Evolutionary conservation across 2,888 invertebrate species (phyloP).

Genomic region (Cephus runcator): DNA sequence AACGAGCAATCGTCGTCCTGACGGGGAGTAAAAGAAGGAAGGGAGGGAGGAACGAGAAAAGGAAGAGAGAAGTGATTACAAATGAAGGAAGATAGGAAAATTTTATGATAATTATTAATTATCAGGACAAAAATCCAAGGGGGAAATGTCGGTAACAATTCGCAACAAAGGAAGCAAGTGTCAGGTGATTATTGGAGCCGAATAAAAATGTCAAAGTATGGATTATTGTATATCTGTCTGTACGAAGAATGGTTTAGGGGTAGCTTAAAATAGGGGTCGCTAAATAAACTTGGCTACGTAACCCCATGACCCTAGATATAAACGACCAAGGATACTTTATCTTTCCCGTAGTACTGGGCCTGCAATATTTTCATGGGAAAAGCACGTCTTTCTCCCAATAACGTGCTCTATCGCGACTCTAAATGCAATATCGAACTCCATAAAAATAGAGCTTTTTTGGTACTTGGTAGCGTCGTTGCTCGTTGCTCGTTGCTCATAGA

Average conservation of each 20-base stretch:
- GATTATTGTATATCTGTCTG: neutral
- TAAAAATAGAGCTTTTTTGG: conserved; percentile 58
- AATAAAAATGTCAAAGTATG: neutral
- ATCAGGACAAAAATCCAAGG: neutral
- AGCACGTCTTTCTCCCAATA: conserved; percentile 2
- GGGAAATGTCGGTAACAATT: neutral
- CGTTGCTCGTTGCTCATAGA: conserved; percentile 10
- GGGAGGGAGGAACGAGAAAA: neutral
- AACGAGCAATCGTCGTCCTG: conserved; percentile 32
- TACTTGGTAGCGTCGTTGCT: conserved; percentile 35
- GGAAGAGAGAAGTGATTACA: neutral
- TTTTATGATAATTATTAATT: neutral
- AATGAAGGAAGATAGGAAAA: neutral
- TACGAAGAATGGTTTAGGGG: neutral
- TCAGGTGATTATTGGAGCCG: neutral
- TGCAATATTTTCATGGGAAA: neutral
- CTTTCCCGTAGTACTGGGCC: neutral
- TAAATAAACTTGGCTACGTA: neutral
- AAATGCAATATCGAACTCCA: conserved; percentile 55
- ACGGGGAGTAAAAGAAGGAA: neutral
- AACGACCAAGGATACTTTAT: neutral
- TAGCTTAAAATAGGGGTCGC: neutral
- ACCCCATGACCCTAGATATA: neutral
- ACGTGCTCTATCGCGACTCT: conserved; percentile 54
- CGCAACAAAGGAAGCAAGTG: neutral